phyloP scores from a whole-genome alignment of 2,113 vertebrate genomes.

The Clupea harengus region DNA sequence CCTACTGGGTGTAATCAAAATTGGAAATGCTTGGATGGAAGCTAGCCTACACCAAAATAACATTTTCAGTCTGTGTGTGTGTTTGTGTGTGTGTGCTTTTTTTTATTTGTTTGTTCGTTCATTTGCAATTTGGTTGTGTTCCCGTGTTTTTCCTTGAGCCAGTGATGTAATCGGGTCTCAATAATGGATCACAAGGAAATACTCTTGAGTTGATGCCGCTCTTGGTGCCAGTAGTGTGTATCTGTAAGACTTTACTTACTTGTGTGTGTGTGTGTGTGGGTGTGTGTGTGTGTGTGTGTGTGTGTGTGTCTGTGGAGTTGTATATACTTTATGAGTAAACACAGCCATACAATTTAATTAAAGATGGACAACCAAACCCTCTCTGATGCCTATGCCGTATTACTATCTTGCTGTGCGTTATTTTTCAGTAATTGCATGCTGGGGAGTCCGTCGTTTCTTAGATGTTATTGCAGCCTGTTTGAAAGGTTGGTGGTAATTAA shows the following conservation, averaged over 20 bases:
- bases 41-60: background rate
- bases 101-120: background rate
- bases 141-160: background rate
- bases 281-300: background rate
- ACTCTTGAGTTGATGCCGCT: background rate
- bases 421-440: background rate
- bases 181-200: constrained; percentile 8
- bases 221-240: background rate
- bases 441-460: too few relatives aligned
- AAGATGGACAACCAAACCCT: background rate
- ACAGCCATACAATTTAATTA: background rate
- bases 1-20: constrained; percentile 1
- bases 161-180: background rate
- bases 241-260: too few relatives aligned
- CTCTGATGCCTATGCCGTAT: background rate
- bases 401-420: background rate
- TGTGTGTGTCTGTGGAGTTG: too few relatives aligned
- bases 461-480: too few relatives aligned
- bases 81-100: background rate
- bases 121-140: background rate
- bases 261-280: too few relatives aligned
- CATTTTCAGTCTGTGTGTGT: background rate
- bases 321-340: background rate
- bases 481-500: too few relatives aligned
- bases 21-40: background rate